Evolutionary conservation across 2,888 invertebrate species (phyloP).

Genomic region (Iselma pallidipennis): DNA sequence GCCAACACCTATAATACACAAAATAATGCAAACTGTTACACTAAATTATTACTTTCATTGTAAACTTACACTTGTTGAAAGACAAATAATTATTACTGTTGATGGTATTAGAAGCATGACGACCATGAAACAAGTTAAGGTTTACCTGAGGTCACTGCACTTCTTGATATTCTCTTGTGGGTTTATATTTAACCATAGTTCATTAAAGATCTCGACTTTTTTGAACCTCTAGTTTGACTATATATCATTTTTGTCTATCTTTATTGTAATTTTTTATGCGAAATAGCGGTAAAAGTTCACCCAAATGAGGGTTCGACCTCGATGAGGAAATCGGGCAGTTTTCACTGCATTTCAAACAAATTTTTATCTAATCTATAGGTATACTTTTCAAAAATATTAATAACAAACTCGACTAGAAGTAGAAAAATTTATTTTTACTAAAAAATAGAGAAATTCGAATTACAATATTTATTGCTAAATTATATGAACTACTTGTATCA

Average conservation of each 20-base stretch:
- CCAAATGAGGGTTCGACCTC: not conserved
- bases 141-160: slow-evolving; percentile 21
- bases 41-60: not conserved
- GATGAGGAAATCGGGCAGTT: too few species aligned
- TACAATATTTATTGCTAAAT: too few species aligned
- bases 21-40: too few species aligned
- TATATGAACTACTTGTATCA: slow-evolving; percentile 17
- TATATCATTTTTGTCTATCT: too few species aligned
- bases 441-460: too few species aligned
- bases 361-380: too few species aligned
- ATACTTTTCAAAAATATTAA: too few species aligned
- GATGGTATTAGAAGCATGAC: slow-evolving; percentile 6
- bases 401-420: too few species aligned
- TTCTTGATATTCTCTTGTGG: slow-evolving; percentile 3
- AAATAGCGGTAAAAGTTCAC: not conserved
- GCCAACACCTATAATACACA: not conserved
- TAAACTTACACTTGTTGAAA: not conserved
- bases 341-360: too few species aligned
- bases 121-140: slow-evolving; percentile 12
- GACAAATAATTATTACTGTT: not conserved
- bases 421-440: too few species aligned
- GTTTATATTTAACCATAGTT: not conserved
- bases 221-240: not conserved
- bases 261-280: too few species aligned
- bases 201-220: not conserved